Conservation (phyloP, 2,797 vertebrate species). For the Diceros bicornis region DNA sequence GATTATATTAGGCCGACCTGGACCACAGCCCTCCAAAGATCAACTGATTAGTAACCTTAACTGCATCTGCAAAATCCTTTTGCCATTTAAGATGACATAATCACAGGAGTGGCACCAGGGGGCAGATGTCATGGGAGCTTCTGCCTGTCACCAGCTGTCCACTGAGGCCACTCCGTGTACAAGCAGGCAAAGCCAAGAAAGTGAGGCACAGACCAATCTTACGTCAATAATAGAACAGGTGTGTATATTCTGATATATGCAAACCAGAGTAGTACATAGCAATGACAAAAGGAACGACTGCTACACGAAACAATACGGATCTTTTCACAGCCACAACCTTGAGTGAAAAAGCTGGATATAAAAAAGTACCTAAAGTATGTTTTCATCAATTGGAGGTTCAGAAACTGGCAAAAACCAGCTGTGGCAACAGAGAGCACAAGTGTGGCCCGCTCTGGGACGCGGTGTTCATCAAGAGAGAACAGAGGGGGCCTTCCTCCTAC, state of each 20-base stretch:
- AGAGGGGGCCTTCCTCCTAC: background rate
- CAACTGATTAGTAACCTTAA: background rate
- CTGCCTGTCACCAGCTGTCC: background rate
- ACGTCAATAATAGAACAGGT: background rate
- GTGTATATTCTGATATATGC: background rate
- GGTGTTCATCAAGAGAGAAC: background rate
- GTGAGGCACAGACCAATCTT: background rate
- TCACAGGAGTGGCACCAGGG: background rate
- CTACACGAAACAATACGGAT: background rate
- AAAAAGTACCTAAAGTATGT: background rate
- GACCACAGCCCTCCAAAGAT: background rate
- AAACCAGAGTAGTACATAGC: background rate
- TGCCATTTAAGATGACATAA: background rate
- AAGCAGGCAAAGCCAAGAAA: background rate
- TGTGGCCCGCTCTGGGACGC: background rate
- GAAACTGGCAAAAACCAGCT: background rate
- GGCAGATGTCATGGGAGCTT: background rate
- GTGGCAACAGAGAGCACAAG: background rate
- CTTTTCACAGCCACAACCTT: background rate
- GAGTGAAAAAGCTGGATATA: background rate
- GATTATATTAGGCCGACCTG: background rate
- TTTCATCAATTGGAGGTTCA: background rate
- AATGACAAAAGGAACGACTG: background rate
- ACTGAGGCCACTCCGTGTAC: background rate
- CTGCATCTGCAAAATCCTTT: background rate